Base-by-base conservation (phyloP, 64 coral and sea anemone species). In the Catalaphyllia jardinei region DNA sequence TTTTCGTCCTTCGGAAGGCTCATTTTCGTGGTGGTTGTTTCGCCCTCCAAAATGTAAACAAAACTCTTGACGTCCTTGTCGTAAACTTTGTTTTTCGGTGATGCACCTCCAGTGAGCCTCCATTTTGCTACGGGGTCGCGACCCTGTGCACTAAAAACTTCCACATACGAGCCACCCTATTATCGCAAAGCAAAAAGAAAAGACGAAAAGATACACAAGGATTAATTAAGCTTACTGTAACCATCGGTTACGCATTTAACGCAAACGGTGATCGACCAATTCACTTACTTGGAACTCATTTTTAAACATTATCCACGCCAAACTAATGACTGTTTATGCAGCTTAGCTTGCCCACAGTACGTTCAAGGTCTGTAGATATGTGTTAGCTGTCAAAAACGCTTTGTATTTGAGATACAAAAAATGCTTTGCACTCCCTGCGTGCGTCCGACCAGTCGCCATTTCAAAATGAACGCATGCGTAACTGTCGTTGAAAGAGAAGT, bases 1-100 rank as follows among this genome's bases (percentile, higher is more conserved):
- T 95, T 99, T 52, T 99, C 97, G 60, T 99, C 97, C 76, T 95
- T 99, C 1, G 97, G 97, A 24, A 99, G 73, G 35, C 88, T 93
- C 91, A 99, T 99, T 86, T 99, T 99, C 16, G 97, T 95, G 10
- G 97, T 99, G n/a, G 97, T 91, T 52, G 97, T 90, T 50, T 99
- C 97, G 51, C 97, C 97, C 79, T 99, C 97, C 57, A 99, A 79
- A 67, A 95, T 87, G 71, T 95, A 99, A 79, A 99, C 97, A 93
- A 95, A 99, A 29, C 97, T 95, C 78, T 95, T 95, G 1, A 99
- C 94, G 71, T 99, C 97, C 78, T 93, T 95, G 71, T 99, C 94
- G 54, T 95, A 99, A 29, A 93, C 80, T 91, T 99, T 99, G 42
- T 89, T 89, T 61, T 93, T 89, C 1, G 87, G 62, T 20, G 88